Evolutionary conservation across 2,888 invertebrate species (phyloP).

Genomic region (Patella caerulea): DNA sequence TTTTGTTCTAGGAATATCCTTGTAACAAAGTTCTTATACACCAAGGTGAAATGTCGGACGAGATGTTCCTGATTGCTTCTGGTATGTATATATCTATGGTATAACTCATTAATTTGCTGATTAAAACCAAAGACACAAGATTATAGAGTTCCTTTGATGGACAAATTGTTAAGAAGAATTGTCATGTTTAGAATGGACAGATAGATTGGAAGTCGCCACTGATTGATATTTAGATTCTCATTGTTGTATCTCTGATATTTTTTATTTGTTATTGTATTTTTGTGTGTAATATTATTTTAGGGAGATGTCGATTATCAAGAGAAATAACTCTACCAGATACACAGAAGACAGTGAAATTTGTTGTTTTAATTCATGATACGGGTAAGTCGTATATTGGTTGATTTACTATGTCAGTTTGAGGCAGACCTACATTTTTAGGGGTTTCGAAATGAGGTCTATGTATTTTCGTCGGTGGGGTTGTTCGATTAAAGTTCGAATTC

Average conservation of each 20-base stretch:
- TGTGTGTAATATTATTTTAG: constrained; percentile 32
- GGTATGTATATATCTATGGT: constrained; percentile 38
- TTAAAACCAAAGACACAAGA: no score
- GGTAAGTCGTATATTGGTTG: constrained; percentile 31
- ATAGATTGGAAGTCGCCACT: no score
- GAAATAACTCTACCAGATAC: constrained; percentile 55
- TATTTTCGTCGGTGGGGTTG: no score
- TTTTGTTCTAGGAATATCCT: constrained; percentile 52
- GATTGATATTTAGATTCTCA: no score
- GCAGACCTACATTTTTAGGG: no score
- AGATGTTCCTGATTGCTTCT: constrained; percentile 51
- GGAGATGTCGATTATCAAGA: constrained; percentile 54
- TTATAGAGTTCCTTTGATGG: neutral
- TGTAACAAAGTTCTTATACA: constrained; percentile 53
- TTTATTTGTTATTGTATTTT: no score
- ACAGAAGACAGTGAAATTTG: constrained; percentile 48
- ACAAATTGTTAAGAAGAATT: neutral
- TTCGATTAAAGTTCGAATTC: no score
- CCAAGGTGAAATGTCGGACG: constrained; percentile 53
- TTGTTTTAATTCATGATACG: constrained; percentile 49
- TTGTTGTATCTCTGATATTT: no score
- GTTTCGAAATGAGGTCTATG: no score
- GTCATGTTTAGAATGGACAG: no score
- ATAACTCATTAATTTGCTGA: no score
- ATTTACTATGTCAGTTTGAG: no score